Conservation (phyloP, 2,113 vertebrate species). For the Hippopotamus amphibius region DNA sequence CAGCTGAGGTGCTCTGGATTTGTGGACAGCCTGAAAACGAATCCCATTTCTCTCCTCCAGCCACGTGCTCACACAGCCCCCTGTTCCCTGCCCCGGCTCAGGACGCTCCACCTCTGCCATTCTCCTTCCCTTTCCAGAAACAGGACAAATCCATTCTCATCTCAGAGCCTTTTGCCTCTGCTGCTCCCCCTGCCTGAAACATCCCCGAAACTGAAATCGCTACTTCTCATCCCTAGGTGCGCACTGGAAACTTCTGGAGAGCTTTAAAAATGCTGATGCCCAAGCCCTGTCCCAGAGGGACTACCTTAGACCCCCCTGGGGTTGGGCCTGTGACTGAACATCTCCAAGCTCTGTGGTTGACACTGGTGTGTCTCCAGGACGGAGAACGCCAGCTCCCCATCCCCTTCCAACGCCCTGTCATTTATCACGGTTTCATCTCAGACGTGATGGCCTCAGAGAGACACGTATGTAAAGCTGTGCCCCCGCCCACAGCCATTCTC, state of each 20-base stretch:
- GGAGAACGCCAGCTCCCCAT: rapidly evolving
- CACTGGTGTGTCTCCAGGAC: rapidly evolving
- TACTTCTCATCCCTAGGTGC: not conserved
- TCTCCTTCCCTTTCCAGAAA: not conserved
- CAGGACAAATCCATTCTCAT: not conserved
- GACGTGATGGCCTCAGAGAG: rapidly evolving
- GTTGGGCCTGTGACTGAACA: rapidly evolving
- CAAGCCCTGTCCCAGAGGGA: not conserved
- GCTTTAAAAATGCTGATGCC: not conserved
- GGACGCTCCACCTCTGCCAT: not conserved
- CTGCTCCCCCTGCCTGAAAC: not conserved
- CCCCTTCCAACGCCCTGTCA: not conserved
- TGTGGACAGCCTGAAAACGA: not conserved
- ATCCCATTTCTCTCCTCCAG: not conserved
- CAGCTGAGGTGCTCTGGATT: not conserved
- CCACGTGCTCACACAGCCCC: rapidly evolving
- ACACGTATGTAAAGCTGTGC: not conserved
- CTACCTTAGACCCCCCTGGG: too few species aligned
- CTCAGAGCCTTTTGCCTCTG: too few species aligned
- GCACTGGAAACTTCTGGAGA: not conserved
- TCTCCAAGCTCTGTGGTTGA: not conserved
- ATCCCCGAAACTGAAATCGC: rapidly evolving
- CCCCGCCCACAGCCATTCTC: rapidly evolving
- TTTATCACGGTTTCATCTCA: not conserved
- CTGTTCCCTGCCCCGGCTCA: not conserved